Conservation (phyloP, 1,140 invertebrate species). For the Hylaeus volcanicus region DNA sequence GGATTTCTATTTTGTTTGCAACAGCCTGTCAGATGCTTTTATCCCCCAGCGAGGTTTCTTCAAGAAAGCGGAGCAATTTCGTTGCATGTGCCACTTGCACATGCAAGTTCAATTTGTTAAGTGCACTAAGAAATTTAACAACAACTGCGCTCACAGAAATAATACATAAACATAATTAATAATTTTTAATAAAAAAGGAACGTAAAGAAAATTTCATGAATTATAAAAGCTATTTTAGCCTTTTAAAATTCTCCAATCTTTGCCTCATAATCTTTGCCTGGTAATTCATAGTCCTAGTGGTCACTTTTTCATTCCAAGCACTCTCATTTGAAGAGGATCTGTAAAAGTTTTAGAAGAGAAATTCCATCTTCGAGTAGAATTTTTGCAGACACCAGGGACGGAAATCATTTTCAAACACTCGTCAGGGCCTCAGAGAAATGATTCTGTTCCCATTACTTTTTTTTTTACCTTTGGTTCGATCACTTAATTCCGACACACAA, state of each 20-base stretch:
- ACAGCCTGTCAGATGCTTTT: not conserved
- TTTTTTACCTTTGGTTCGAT: conserved; percentile 40
- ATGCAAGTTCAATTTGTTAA: not conserved
- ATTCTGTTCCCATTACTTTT: conserved; percentile 27
- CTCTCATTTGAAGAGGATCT: no score
- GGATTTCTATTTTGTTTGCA: not conserved
- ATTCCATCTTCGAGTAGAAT: not conserved
- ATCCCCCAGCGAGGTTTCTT: not conserved
- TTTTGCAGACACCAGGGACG: not conserved
- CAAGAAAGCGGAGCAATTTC: not conserved
- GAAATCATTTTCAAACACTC: conserved; percentile 8
- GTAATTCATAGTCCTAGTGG: no score
- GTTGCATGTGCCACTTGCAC: not conserved
- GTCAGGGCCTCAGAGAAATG: conserved; percentile 15
- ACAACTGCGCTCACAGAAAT: not conserved
- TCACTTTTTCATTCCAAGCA: no score
- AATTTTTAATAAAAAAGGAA: no score
- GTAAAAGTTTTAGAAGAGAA: no score
- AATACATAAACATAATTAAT: no score
- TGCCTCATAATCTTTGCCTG: no score
- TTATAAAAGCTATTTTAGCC: no score
- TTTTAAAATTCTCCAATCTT: no score
- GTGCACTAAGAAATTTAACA: not conserved
- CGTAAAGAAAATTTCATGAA: no score
- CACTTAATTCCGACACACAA: conserved; percentile 60